Conservation (phyloP, 2,797 vertebrate species). For the Phataginus tetradactyla region DNA sequence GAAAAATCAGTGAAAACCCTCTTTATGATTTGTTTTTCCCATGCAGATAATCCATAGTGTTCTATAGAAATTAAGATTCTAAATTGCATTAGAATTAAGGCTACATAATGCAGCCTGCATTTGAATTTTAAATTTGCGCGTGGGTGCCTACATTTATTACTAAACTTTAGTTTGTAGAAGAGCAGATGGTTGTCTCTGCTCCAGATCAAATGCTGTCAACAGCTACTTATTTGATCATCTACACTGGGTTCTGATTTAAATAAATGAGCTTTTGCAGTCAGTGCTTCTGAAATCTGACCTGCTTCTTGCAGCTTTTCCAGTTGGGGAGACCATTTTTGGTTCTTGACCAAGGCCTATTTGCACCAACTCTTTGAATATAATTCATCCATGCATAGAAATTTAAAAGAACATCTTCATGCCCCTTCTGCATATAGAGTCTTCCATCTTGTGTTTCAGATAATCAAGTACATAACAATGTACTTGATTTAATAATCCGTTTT, state of each 20-base stretch:
- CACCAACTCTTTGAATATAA: slow-evolving; percentile 12
- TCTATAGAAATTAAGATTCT: slow-evolving; percentile 47
- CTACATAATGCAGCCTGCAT: slow-evolving; percentile 36
- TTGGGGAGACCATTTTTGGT: slow-evolving; percentile 67
- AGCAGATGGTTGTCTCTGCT: slow-evolving; percentile 84
- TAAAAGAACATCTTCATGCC: slow-evolving; percentile 54
- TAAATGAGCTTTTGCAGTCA: slow-evolving; percentile 80
- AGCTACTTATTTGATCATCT: slow-evolving; percentile 83
- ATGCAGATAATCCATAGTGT: slow-evolving; percentile 19
- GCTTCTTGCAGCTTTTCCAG: slow-evolving; percentile 74
- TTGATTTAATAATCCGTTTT: slow-evolving; percentile 7
- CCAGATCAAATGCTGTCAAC: slow-evolving; percentile 81
- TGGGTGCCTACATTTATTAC: slow-evolving; percentile 73
- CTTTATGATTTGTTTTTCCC: slow-evolving; percentile 27
- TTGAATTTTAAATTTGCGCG: slow-evolving; percentile 64
- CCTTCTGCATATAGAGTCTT: slow-evolving; percentile 34
- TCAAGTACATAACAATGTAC: neutral
- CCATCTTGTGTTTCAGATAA: slow-evolving; percentile 68
- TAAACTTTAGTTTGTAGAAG: slow-evolving; percentile 70
- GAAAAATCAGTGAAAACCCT: neutral
- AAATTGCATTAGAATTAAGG: slow-evolving; percentile 41
- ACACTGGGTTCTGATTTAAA: slow-evolving; percentile 81
- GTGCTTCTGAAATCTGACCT: slow-evolving; percentile 79
- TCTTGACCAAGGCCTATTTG: slow-evolving; percentile 69
- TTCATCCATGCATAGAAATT: slow-evolving; percentile 70